These are phyloP conservation scores for Cynopterus brachyotis DNA, from an alignment of 2,113 vertebrate species.

Conservation along the genomic window DNA sequence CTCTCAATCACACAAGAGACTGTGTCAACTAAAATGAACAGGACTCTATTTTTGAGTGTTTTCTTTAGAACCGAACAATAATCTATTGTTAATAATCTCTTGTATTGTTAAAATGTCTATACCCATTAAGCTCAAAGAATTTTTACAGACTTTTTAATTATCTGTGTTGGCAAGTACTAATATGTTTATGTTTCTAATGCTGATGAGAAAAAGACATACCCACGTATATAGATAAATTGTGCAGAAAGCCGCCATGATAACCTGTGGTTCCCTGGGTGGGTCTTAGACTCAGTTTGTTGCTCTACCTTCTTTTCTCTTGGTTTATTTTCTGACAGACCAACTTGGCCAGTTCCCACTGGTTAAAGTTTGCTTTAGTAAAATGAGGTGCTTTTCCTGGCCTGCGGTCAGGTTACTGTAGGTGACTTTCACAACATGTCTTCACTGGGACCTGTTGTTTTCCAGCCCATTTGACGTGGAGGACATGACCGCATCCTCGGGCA, in stretches of 20 bases:
- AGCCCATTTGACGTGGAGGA: slow-evolving; percentile 98
- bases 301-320: background rate
- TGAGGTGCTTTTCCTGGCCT: background rate
- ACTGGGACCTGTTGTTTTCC: background rate
- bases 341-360: background rate
- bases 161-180: background rate
- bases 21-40: slow-evolving; percentile 51
- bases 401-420: rapidly evolving
- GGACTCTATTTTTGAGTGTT: background rate
- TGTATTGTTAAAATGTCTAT: background rate
- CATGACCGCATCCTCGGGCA: slow-evolving; percentile 90
- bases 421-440: background rate
- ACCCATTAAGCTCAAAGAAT: background rate
- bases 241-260: background rate
- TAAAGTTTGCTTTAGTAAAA: background rate
- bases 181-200: background rate
- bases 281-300: background rate
- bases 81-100: background rate
- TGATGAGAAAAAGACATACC: background rate
- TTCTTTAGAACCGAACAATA: background rate
- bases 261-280: background rate
- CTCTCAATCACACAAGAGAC: background rate
- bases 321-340: background rate
- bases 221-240: background rate
- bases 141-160: background rate